These are phyloP conservation scores for Eupsittula cactorum DNA, from an alignment of 2,113 vertebrate genomes.

Conservation along the genomic window DNA sequence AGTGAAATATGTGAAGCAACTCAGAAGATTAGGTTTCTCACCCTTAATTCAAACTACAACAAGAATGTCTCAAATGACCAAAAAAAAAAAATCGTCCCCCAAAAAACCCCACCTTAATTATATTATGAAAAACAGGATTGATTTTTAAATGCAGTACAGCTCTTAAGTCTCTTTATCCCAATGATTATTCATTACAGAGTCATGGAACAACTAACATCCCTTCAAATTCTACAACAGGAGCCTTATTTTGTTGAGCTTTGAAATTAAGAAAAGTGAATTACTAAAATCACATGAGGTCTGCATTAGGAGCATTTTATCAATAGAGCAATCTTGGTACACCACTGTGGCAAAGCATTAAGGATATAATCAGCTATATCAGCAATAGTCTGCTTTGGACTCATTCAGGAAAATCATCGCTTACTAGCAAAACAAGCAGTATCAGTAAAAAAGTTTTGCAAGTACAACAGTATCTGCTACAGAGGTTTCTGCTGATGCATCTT, in stretches of 20 bases:
- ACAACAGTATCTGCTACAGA: background rate
- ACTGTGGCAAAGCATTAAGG: background rate
- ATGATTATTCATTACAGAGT: conserved; percentile 32
- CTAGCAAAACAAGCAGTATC: conserved; percentile 12
- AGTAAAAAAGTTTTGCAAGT: conserved; percentile 4
- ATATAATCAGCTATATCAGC: conserved; percentile 1
- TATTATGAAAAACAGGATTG: conserved; percentile 35
- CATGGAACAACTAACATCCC: background rate
- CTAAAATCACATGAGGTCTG: conserved; percentile 23
- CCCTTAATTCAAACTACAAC: conserved; percentile 6
- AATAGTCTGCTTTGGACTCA: background rate
- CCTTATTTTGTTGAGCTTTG: conserved; percentile 5
- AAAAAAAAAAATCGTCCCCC: background rate
- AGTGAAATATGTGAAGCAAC: background rate
- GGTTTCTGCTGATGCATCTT: background rate
- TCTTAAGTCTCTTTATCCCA: conserved; percentile 3
- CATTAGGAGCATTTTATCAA: conserved; percentile 18
- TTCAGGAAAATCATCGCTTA: background rate
- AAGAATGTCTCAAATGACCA: conserved; percentile 5
- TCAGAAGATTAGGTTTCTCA: background rate
- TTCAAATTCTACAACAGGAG: conserved; percentile 4
- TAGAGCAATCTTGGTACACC: background rate
- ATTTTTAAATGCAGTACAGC: conserved; percentile 49
- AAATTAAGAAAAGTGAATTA: conserved; percentile 17
- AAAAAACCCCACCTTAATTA: background rate